A percentile compares a stretch with the other conserved stretches of the same genome.
phyloP scores from a whole-genome alignment of 2,888 invertebrate species.

The Balanococcus diminutus region DNA sequence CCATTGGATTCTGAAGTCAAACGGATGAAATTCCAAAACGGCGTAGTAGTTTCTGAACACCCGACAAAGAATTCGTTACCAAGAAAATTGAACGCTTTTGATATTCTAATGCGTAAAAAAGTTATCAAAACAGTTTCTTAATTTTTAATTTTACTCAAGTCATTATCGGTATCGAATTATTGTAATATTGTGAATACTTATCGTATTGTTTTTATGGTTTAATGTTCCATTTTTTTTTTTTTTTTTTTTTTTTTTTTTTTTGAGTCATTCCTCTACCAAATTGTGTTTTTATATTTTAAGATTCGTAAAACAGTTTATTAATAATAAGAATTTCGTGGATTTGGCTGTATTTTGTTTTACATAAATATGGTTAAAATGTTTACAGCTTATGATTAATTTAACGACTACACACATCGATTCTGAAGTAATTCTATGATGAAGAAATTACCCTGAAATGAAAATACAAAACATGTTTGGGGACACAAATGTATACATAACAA shows the following conservation, averaged over 20 bases:
- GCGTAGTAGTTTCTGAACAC: background rate
- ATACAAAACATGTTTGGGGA: background rate
- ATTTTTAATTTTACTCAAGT: background rate
- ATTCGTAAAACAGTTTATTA: background rate
- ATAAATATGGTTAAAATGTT: background rate
- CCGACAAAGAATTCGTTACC: background rate
- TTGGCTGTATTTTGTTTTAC: background rate
- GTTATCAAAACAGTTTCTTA: background rate
- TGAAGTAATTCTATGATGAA: background rate
- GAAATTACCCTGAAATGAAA: background rate
- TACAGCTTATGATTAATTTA: background rate
- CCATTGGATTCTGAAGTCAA: background rate
- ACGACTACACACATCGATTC: background rate
- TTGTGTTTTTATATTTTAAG: background rate
- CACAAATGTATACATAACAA: background rate
- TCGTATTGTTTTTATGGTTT: background rate
- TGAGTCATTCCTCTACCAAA: background rate
- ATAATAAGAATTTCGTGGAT: background rate
- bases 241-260: background rate
- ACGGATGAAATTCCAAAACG: background rate
- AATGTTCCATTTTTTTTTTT: background rate
- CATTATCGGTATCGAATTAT: background rate
- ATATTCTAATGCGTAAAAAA: conserved; percentile 43
- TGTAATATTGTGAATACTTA: background rate
- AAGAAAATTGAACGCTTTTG: conserved; percentile 35